A percentile compares a stretch with the other conserved stretches of the same genome.
Conservation (phyloP, 2,888 invertebrate genomes). For the Meghimatium bilineatum region DNA sequence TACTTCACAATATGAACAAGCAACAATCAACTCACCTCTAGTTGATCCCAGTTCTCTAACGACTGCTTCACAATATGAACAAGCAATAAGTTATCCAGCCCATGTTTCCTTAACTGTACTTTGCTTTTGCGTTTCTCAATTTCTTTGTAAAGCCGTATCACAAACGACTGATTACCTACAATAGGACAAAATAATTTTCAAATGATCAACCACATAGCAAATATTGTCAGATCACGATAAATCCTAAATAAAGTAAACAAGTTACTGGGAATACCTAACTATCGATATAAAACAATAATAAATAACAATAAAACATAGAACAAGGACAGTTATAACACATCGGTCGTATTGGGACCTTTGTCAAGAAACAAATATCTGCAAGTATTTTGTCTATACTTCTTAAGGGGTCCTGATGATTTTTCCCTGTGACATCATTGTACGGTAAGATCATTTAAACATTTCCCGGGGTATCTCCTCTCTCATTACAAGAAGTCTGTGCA, state of each 20-base stretch:
- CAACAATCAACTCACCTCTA: constrained; percentile 37
- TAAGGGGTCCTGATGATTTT: background rate
- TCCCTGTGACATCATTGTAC: background rate
- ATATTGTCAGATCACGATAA: too few relatives aligned
- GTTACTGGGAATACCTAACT: too few relatives aligned
- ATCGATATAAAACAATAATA: too few relatives aligned
- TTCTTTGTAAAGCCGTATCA: constrained; percentile 59
- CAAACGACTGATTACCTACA: constrained; percentile 65
- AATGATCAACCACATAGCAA: too few relatives aligned
- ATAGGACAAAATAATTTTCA: constrained; percentile 9
- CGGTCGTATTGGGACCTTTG: too few relatives aligned
- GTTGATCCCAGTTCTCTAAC: constrained; percentile 36
- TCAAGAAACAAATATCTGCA: too few relatives aligned
- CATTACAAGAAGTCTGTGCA: background rate
- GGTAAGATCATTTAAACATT: background rate
- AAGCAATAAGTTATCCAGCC: constrained; percentile 35
- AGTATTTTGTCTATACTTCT: background rate
- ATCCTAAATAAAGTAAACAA: too few relatives aligned
- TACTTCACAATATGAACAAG: too few relatives aligned
- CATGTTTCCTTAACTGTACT: constrained; percentile 52
- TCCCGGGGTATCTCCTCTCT: background rate
- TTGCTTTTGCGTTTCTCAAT: constrained; percentile 61
- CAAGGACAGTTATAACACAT: too few relatives aligned
- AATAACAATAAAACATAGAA: too few relatives aligned
- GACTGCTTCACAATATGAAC: constrained; percentile 43